Evolutionary conservation across 1,140 invertebrate species (phyloP), one percentile per base, ranked within the genome.

Genomic region (Drosophila hydei): DNA sequence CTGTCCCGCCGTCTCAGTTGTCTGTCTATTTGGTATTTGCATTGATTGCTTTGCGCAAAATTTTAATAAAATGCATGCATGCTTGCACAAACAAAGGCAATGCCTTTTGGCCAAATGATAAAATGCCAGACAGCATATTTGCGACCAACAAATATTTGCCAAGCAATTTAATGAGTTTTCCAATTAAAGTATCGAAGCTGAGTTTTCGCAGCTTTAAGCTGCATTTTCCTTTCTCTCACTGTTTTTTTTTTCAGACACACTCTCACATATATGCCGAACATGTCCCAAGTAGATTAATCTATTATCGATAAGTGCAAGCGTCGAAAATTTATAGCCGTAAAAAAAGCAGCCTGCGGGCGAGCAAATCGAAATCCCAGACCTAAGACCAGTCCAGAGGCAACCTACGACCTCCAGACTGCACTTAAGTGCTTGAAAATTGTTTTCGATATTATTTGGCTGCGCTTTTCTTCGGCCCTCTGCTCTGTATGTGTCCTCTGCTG

Each of bases 341-440:
- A 68, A 65, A 88, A 81, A 81, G 56, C 52, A 68, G 74, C 65
- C 64, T 72, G 70, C 70, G 64, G 70, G 50, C 56, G 40, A 72
- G 50, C 56, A 72, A 72, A 72, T 61, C 70, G 70, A 68, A 61
- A 72, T 68, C 55, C 25, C 58, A 62, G 27, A 45, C 58, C 19
- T 27, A 69, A 54, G 36, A 51, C 9, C 25, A 7, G 47, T 18
- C 47, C 47, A 23, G 47, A 62, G 9, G 21, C 60, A 27, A 25
- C 30, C 50, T 67, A 58, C 70, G 71, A 71, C 58, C 70, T 73
- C 83, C 74, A 87, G 83, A 89, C 77, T 89, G 87, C 85, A 89
- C 77, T 89, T 89, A 89, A 89, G 85, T 89, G 87, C 87, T 89
- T 77, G 85, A 89, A 89, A 89, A 89, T 89, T 89, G 85, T 89